phyloP scores from a whole-genome alignment of 2,888 invertebrate genomes.

The Megalurothrips usitatus region DNA sequence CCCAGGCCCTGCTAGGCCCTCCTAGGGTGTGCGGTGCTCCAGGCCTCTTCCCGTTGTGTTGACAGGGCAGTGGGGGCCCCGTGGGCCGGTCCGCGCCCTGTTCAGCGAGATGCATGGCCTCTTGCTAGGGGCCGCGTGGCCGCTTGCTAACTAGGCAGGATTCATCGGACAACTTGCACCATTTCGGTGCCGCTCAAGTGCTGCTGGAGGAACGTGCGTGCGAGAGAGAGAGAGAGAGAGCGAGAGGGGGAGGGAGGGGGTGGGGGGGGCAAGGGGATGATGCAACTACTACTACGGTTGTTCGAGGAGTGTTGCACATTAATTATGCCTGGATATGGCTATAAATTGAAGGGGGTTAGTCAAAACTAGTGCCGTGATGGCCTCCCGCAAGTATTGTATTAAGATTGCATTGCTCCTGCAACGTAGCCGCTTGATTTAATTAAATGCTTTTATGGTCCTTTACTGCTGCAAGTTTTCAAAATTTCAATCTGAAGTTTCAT shows the following conservation, averaged over 20 bases:
- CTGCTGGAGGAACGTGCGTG: no score
- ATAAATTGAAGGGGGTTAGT: background rate
- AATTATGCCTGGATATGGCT: background rate
- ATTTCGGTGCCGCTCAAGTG: background rate
- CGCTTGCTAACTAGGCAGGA: background rate
- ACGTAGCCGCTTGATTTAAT: no score
- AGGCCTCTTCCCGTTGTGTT: background rate
- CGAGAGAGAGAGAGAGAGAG: no score
- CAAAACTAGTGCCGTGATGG: background rate
- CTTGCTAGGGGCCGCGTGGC: background rate
- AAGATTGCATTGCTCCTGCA: no score
- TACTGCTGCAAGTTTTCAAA: no score
- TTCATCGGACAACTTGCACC: background rate
- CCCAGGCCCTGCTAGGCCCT: no score
- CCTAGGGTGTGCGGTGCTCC: no score
- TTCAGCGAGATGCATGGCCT: background rate
- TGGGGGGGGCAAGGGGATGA: background rate
- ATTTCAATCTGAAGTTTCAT: no score
- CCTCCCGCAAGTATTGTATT: no score
- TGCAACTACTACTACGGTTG: background rate
- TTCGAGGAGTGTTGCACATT: background rate
- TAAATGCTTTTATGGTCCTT: no score
- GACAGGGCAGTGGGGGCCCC: background rate
- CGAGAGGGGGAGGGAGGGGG: background rate
- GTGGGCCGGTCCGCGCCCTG: background rate